Evolutionary conservation across 2,797 vertebrate genomes (phyloP).

Genomic region (Bryconaethiops microstoma): DNA sequence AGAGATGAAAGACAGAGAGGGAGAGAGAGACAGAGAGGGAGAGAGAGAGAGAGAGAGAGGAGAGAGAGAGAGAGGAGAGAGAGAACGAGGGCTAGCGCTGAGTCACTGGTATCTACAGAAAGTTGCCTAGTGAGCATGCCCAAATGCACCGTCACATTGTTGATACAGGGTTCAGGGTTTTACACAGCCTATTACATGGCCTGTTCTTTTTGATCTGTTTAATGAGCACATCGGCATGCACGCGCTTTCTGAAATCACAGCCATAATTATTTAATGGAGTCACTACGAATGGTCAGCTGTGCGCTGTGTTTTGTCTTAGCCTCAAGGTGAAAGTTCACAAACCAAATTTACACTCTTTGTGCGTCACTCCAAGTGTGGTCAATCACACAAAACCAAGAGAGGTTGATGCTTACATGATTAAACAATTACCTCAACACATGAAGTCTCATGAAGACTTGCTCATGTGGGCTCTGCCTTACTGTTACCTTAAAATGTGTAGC

Average conservation of each 20-base stretch:
- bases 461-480: too few species aligned
- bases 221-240: background rate
- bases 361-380: background rate
- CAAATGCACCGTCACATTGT: background rate
- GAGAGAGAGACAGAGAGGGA: background rate
- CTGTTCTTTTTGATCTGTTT: constrained; percentile 23
- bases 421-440: too few species aligned
- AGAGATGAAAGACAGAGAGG: constrained; percentile 11
- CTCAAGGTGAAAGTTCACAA: background rate
- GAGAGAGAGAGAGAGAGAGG: background rate
- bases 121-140: background rate
- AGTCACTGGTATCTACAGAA: background rate
- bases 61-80: too few species aligned
- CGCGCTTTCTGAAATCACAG: constrained; percentile 22
- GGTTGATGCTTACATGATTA: too few species aligned
- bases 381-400: background rate
- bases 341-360: background rate
- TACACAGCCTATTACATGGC: constrained; percentile 22
- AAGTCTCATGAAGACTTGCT: too few species aligned
- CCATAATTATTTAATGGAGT: background rate
- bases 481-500: too few species aligned
- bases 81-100: background rate
- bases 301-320: background rate
- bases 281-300: background rate
- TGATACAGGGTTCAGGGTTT: constrained; percentile 32